Evolutionary conservation across 2,888 invertebrate genomes (phyloP).

Genomic region (Tinea pellionella): DNA sequence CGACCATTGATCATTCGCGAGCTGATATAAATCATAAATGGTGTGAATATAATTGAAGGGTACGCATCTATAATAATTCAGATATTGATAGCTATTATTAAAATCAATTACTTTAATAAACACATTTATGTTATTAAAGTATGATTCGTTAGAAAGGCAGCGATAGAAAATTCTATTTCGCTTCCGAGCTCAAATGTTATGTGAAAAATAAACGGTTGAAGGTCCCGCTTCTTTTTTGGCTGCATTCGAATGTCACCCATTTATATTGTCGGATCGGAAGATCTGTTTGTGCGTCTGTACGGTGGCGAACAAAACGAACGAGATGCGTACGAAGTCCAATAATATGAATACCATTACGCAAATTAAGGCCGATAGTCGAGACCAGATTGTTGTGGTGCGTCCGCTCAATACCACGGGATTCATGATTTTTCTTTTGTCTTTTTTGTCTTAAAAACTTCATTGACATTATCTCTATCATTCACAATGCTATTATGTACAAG

Average conservation of each 20-base stretch:
- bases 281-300: conserved; percentile 10
- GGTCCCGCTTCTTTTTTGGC: conserved; percentile 12
- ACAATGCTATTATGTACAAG: neutral
- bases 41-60: conserved; percentile 1
- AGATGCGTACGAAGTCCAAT: conserved; percentile 18
- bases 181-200: neutral
- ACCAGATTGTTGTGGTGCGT: conserved; percentile 17
- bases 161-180: neutral
- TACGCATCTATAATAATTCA: neutral
- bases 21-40: conserved; percentile 2
- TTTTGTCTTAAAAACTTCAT: neutral
- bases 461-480: conserved; percentile 2
- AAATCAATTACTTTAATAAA: neutral
- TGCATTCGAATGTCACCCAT: conserved; percentile 16
- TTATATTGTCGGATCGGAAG: conserved; percentile 14
- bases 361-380: conserved; percentile 29
- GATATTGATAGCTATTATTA: conserved; percentile 2
- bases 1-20: neutral
- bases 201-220: neutral
- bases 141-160: neutral
- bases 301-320: conserved; percentile 14
- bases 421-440: neutral
- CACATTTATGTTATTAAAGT: neutral
- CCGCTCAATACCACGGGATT: neutral
- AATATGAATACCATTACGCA: conserved; percentile 41